Evolutionary conservation across 2,113 vertebrate species (phyloP).

Genomic region (Puntigrus tetrazona): DNA sequence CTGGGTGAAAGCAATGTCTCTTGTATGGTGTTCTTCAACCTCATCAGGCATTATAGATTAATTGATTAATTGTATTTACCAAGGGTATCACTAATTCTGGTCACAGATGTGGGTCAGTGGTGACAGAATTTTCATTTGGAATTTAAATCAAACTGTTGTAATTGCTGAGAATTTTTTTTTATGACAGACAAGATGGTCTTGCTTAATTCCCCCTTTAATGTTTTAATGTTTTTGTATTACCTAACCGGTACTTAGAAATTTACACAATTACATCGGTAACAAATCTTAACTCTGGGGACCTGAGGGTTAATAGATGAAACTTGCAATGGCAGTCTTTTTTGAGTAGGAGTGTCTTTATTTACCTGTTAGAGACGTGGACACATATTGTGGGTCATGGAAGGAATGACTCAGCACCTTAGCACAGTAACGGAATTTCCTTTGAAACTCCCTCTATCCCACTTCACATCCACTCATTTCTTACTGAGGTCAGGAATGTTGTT

Average conservation of each 20-base stretch:
- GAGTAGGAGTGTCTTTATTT: conserved; percentile 48
- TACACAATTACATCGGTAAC: not conserved
- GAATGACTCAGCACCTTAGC: conserved; percentile 49
- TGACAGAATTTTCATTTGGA: not conserved
- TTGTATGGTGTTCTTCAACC: not conserved
- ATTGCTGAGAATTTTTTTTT: not conserved
- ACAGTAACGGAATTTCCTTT: conserved; percentile 45
- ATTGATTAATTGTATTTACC: not conserved
- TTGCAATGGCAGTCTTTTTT: not conserved
- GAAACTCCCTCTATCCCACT: conserved; percentile 22
- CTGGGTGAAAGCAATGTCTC: not conserved
- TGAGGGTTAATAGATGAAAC: not conserved
- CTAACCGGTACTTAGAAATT: not conserved
- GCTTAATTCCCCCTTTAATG: conserved; percentile 12
- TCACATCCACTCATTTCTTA: conserved; percentile 43
- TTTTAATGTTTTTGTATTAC: not conserved
- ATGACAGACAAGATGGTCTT: conserved; percentile 4
- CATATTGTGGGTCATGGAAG: conserved; percentile 13
- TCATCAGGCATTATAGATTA: not conserved
- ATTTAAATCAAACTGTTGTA: not conserved
- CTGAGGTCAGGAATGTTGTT: conserved; percentile 36
- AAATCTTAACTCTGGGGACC: not conserved
- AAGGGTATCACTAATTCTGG: not conserved
- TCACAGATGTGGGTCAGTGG: not conserved
- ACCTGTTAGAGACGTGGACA: conserved; percentile 27